Base-by-base conservation (phyloP, 2,797 vertebrate genomes). In the Gymnoscopelus braueri region DNA sequence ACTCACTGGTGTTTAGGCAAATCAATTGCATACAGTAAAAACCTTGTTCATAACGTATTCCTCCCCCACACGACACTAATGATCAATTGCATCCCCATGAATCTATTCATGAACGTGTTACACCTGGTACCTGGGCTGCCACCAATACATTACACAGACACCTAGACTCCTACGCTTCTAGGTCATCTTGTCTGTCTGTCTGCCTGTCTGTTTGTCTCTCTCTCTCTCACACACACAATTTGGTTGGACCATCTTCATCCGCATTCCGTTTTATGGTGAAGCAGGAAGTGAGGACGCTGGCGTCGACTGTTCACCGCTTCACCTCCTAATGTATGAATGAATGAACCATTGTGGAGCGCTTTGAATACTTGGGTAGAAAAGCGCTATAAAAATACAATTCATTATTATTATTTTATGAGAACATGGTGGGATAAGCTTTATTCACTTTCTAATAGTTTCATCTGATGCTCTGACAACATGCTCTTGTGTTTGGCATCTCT, bases 51-150 rank as follows among this genome's bases (percentile, higher is more conserved):
- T 77, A 19, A 19, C 19, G 19, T 67, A 71, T 71, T 55, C 13
- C 68, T 69, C 70, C 74, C 23, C 69, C 71, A 86, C 78, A 83
- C 80, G 70, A 58, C 82, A 74, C 80, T 88, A 88, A 90, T 89
- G 87, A 89, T 88, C 82, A 81, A 77, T 86, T 86, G 73, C 79
- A 85, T 73, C 79, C 80, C 78, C 14, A 67, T 81, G 79, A 85
- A 84, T 86, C 90, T 88, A 89, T 90, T 87, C 82, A 88, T 81
- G 84, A 84, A 81, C 81, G 73, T 81, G 86, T 89, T 90, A 89
- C 83, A 89, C 84, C 87, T 87, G 86, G 75, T 84, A 86, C 75
- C 72, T 82, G 78, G 88, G 26, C 82, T 85, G 80, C 84, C 85
- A 77, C 83, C 14, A 65, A 77, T 83, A 74, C 87, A 80, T 83